Percentiles rank a stretch among this genome's conserved stretches.
Conservation (phyloP, 2,113 vertebrate species). For the Campylomormyrus numenius region DNA sequence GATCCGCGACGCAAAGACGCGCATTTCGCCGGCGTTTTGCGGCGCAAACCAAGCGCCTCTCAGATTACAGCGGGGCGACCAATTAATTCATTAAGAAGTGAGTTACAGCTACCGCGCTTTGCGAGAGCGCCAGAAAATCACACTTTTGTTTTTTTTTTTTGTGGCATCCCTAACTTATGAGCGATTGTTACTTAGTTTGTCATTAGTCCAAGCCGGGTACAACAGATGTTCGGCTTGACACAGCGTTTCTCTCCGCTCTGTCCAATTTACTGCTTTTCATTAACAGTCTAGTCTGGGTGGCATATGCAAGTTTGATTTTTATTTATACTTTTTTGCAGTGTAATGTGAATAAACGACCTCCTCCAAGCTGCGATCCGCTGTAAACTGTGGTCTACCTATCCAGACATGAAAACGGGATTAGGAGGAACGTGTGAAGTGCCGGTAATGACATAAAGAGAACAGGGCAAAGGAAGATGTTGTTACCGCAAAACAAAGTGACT, state of each 20-base stretch:
- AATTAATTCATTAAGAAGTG: neutral
- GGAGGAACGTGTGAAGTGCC: neutral
- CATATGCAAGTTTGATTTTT: neutral
- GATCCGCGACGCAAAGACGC: neutral
- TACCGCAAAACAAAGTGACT: neutral
- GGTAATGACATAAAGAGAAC: neutral
- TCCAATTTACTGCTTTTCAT: neutral
- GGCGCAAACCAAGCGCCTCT: neutral
- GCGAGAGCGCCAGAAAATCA: neutral
- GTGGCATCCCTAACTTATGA: neutral
- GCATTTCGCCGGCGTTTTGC: neutral
- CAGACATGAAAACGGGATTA: neutral
- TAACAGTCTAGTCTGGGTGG: neutral
- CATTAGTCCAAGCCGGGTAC: slow-evolving; percentile 52
- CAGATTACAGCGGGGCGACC: neutral
- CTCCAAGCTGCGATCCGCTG: neutral
- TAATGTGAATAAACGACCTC: neutral
- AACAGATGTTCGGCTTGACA: slow-evolving; percentile 11
- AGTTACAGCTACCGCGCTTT: neutral
- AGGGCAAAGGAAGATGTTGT: neutral
- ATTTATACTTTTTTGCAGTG: neutral
- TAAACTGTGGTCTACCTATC: neutral
- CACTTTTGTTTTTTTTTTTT: neutral
- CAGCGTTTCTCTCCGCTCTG: neutral
- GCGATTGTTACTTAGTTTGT: neutral